Base-by-base conservation (phyloP, 2,113 vertebrate genomes). In the Burhinus oedicnemus region DNA sequence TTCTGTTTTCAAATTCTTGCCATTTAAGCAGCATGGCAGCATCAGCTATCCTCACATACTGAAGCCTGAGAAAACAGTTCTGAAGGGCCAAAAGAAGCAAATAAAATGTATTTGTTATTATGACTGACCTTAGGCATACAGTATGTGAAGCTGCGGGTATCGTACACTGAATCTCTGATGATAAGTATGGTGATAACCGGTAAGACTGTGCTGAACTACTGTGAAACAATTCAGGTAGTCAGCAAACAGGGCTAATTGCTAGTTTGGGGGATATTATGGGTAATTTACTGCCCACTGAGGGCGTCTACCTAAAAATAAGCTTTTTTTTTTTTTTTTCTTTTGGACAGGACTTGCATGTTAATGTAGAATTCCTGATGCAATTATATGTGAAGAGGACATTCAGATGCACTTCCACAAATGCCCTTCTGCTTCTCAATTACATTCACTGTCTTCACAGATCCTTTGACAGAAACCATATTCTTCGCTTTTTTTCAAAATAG, bases 201-300 rank as follows among this genome's bases (percentile, higher is more conserved):
- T 70, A 82, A 82, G 81, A 65, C 86, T 86, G 77, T 70, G 94
- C 93, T 83, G 93, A 97, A 97, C 91, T 93, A 86, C 87, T 81
- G 86, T 88, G 89, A 97, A 95, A 97, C 94, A 95, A 97, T 97
- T 97, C 95, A 94, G 87, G 87, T 94, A 97, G 92, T 97, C 94
- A 96, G 95, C 93, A 95, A 97, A 97, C 81, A 97, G 95, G 93
- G 96, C 80, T 96, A 96, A 96, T 96, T 95, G 84, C 87, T 98
- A 94, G 84, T 91, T 97, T 87, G 93, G 97, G 83, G 91, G 96
- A 97, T 90, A 97, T 97, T 86, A 93, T 97, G 87, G 90, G 88
- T 97, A 97, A 97, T 97, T 97, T 97, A 97, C 86, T 97, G 88
- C 83, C 92, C 95, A 94, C 72, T 91, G 94, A 96, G 85, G 94